Evolutionary conservation across 2,888 invertebrate species (phyloP), one percentile per base, ranked within the genome.

Genomic region (Stenodera caucasica): DNA sequence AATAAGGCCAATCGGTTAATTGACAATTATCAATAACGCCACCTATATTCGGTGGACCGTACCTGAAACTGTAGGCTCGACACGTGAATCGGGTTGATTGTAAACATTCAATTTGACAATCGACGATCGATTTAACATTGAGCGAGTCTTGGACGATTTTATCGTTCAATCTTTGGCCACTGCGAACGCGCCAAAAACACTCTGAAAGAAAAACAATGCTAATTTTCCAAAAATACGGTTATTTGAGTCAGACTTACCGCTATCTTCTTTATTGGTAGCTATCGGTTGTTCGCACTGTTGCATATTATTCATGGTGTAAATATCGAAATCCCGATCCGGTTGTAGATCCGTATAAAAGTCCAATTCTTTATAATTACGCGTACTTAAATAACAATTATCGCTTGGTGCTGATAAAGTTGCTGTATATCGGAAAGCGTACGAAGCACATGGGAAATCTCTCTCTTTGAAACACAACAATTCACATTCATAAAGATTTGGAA

Each of bases 161-260:
- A 2, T 86, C 85, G 12, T 86, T 85, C 57, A 93, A 85, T 2
- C 89, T 84, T 1, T 88, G 86, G 0, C 89, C 90, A 53, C 90
- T 91, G 9, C 91, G 84, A 0, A 91, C 90, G 67, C 92, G 86
- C 86, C 90, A 90, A 78, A 93, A 93, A 73, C 93, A 93, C 78
- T 93, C 93, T 92, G 76, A 33, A 77, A 76, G 40, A 30, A 57
- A 30, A 40, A 53, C 11, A 30, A 15, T n/a, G n/a, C n/a, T n/a
- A n/a, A n/a, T n/a, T n/a, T n/a, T n/a, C n/a, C n/a, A n/a, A n/a
- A n/a, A n/a, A n/a, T n/a, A n/a, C n/a, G n/a, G 3, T 11, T 21
- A 33, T 7, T 33, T 21, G n/a, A n/a, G n/a, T n/a, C n/a, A 53
- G 8, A 67, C 71, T 79, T 82, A 73, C 83, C 84, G 60, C 81